Percentiles rank a stretch among this genome's conserved stretches.
Conservation (phyloP, 2,888 invertebrate species). For the Hirudinaria manillensis region DNA sequence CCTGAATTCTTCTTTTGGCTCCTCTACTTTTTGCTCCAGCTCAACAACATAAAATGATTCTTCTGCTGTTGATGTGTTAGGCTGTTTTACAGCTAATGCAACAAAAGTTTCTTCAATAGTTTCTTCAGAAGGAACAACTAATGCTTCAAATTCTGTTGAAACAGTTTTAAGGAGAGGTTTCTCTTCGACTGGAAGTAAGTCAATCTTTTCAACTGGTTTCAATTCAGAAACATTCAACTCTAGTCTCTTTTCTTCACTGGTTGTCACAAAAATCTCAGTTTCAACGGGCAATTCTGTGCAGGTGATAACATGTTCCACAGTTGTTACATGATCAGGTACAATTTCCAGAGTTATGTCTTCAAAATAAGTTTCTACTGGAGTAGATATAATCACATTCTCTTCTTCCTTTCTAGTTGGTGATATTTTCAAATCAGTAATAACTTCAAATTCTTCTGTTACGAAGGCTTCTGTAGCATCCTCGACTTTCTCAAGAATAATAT, state of each 20-base stretch:
- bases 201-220: too few relatives aligned
- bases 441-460: constrained; percentile 17
- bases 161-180: too few relatives aligned
- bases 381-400: too few relatives aligned
- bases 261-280: background rate
- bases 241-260: too few relatives aligned
- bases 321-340: too few relatives aligned
- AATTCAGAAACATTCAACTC: too few relatives aligned
- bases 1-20: constrained; percentile 32
- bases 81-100: background rate
- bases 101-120: background rate
- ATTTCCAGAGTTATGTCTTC: too few relatives aligned
- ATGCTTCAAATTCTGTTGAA: background rate
- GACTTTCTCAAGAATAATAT: constrained; percentile 31
- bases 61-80: background rate
- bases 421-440: constrained; percentile 33
- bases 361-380: too few relatives aligned
- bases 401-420: constrained; percentile 33
- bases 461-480: background rate
- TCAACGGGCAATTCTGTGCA: background rate
- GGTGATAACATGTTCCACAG: background rate
- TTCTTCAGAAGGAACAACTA: background rate
- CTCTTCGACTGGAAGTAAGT: too few relatives aligned
- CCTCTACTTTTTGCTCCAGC: constrained; percentile 35
- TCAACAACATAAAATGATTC: constrained; percentile 3